Conservation (phyloP, 2,888 invertebrate species). For the Panzeria rudis region DNA sequence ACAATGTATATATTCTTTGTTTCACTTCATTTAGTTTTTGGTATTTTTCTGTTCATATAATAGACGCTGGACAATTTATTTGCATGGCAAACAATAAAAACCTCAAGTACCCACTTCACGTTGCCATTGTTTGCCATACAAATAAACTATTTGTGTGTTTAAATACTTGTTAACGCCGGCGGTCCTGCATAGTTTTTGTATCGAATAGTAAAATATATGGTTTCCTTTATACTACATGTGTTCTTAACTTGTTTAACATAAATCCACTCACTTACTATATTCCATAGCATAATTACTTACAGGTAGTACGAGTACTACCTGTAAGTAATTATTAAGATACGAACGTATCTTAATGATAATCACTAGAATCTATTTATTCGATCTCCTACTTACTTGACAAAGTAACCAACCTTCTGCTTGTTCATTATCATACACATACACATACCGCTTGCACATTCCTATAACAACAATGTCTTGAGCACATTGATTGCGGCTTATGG, state of each 20-base stretch:
- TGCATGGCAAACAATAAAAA: slow-evolving; percentile 78
- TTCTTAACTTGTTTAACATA: slow-evolving; percentile 31
- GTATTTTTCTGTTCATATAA: slow-evolving; percentile 29
- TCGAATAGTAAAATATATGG: slow-evolving; percentile 49
- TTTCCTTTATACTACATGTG: slow-evolving; percentile 45
- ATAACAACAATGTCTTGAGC: not conserved
- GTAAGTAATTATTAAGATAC: not conserved
- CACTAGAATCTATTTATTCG: slow-evolving; percentile 59
- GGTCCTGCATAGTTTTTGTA: slow-evolving; percentile 46
- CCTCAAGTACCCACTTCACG: slow-evolving; percentile 78
- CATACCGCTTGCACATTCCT: not conserved
- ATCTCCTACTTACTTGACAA: slow-evolving; percentile 43
- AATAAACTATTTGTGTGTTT: slow-evolving; percentile 66
- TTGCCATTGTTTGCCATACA: slow-evolving; percentile 66
- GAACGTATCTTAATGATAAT: slow-evolving; percentile 55
- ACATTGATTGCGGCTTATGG: slow-evolving; percentile 57
- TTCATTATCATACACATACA: not conserved
- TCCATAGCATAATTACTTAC: not conserved
- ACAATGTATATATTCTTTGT: slow-evolving; percentile 37
- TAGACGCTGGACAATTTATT: slow-evolving; percentile 76
- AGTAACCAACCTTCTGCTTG: slow-evolving; percentile 31
- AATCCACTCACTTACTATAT: slow-evolving; percentile 30
- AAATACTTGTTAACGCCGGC: slow-evolving; percentile 76
- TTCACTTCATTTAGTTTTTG: slow-evolving; percentile 42
- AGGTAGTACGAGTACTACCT: slow-evolving; percentile 14